Evolutionary conservation across 2,888 invertebrate species (phyloP).

Genomic region (Papilio demoleus): DNA sequence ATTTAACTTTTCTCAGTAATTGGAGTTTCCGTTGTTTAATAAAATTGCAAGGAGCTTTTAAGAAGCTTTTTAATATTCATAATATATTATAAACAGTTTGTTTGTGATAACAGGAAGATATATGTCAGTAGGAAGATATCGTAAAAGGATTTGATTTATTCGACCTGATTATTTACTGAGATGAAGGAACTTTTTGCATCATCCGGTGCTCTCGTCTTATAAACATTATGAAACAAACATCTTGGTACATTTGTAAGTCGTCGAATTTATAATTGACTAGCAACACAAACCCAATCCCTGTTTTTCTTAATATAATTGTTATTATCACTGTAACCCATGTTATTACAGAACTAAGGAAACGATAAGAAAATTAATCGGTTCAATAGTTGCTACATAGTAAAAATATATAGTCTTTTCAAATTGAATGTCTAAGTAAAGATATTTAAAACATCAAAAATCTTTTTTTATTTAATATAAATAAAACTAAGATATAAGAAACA

Average conservation of each 20-base stretch:
- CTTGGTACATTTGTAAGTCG: background rate
- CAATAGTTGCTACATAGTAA: too few species aligned
- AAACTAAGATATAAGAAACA: background rate
- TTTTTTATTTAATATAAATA: background rate
- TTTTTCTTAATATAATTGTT: too few species aligned
- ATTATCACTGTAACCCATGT: too few species aligned
- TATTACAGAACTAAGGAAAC: too few species aligned
- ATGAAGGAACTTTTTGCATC: conserved; percentile 15
- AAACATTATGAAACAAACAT: background rate
- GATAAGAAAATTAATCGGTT: too few species aligned
- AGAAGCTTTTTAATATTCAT: background rate
- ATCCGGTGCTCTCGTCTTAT: background rate
- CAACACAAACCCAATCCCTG: background rate
- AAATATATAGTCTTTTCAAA: background rate
- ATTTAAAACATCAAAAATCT: background rate
- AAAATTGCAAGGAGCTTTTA: conserved; percentile 1
- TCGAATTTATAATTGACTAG: background rate
- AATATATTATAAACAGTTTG: background rate
- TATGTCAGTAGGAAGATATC: conserved; percentile 19
- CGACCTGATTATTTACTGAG: conserved; percentile 10
- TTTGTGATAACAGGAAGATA: background rate
- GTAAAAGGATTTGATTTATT: conserved; percentile 21
- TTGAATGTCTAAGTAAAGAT: background rate
- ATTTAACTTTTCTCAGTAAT: background rate
- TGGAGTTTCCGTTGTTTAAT: conserved; percentile 2